Conservation (phyloP, 2,888 invertebrate genomes). For the Metalampra italica region DNA sequence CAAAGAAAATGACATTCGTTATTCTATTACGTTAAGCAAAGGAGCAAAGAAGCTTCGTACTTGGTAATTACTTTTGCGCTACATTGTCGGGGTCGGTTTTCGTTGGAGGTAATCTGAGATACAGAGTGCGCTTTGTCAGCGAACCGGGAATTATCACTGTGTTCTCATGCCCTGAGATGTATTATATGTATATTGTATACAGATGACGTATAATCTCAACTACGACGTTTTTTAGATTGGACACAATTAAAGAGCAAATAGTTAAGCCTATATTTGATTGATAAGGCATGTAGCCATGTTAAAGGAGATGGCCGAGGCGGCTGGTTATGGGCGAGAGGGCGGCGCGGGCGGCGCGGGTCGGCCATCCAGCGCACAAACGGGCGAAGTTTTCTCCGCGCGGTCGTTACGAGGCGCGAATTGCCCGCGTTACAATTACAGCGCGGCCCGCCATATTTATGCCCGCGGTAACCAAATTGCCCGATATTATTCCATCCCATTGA, state of each 20-base stretch:
- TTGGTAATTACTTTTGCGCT: slow-evolving; percentile 67
- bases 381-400: slow-evolving; percentile 70
- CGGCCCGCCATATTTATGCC: slow-evolving; percentile 76
- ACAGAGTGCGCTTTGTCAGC: slow-evolving; percentile 27
- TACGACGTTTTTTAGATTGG: neutral
- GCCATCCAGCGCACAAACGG: slow-evolving; percentile 61
- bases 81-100: slow-evolving; percentile 40
- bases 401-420: slow-evolving; percentile 78
- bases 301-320: neutral
- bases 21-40: slow-evolving; percentile 73
- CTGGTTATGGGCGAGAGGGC: slow-evolving; percentile 12
- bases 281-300: neutral
- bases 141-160: slow-evolving; percentile 36
- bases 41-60: slow-evolving; percentile 54
- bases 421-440: slow-evolving; percentile 76
- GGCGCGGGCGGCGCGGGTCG: slow-evolving; percentile 22
- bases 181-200: too few species aligned
- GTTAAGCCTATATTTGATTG: neutral
- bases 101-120: slow-evolving; percentile 30
- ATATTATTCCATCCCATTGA: slow-evolving; percentile 79
- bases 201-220: too few species aligned
- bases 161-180: slow-evolving; percentile 27
- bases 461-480: slow-evolving; percentile 79
- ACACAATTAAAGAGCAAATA: neutral
- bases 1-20: slow-evolving; percentile 78